phyloP scores from a whole-genome alignment of 2,888 invertebrate genomes.

The Syrista parreyssii region DNA sequence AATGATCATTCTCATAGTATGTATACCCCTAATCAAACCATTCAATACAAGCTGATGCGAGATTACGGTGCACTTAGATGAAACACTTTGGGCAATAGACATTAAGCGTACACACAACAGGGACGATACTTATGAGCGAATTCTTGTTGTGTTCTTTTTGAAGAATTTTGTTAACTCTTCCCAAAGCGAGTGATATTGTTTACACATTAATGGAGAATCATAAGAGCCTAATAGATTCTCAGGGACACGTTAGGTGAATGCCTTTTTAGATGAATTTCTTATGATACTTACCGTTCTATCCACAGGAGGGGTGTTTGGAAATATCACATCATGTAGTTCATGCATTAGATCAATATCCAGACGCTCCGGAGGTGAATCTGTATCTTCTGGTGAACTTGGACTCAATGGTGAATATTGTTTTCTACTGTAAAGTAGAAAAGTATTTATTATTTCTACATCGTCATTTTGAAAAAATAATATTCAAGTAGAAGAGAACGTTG shows the following conservation, averaged over 20 bases:
- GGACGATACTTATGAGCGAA: neutral
- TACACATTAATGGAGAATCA: neutral
- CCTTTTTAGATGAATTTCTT: neutral
- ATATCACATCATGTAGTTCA: slow-evolving; percentile 74
- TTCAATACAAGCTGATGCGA: neutral
- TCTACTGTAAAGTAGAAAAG: slow-evolving; percentile 40
- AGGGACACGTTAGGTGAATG: neutral
- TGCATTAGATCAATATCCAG: slow-evolving; percentile 74
- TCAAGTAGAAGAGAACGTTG: neutral
- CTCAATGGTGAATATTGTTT: slow-evolving; percentile 68
- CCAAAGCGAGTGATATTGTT: neutral
- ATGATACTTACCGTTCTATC: slow-evolving; percentile 73
- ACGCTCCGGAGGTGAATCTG: slow-evolving; percentile 63
- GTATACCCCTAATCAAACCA: neutral
- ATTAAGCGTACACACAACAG: neutral
- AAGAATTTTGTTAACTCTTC: neutral
- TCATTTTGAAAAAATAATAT: neutral
- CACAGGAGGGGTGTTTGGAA: slow-evolving; percentile 71
- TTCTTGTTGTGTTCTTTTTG: neutral
- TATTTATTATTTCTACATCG: neutral
- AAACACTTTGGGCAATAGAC: neutral
- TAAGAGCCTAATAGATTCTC: neutral
- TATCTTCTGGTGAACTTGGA: slow-evolving; percentile 68
- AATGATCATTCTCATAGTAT: neutral
- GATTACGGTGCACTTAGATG: neutral